Evolutionary conservation across 2,797 vertebrate species (phyloP), one percentile per base, ranked within the genome.

Genomic region (Clangula hyemalis): DNA sequence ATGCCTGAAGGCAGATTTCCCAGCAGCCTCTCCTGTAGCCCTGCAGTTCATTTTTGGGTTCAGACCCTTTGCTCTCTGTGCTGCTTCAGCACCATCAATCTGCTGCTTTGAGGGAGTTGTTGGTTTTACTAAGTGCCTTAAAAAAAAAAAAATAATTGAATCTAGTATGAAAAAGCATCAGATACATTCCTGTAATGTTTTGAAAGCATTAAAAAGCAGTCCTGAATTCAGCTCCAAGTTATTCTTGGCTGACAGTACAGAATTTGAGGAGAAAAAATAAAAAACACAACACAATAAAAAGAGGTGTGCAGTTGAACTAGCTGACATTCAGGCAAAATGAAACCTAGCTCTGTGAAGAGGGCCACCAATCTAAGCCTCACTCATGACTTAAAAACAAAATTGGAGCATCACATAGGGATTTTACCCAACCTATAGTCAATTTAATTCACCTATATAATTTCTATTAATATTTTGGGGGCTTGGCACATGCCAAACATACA

Each of bases 121-220:
- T 87, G 9, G 36, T 54, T 93, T 93, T 77, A 82, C 27, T 65
- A 81, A 85, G 38, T 51, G 76, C 34, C 28, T 79, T 62, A 4
- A 60, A 73, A 45, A 72, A 45, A 78, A 70, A 90, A 60, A 17
- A 24, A 16, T 13, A 58, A 69, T 2, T 38, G 15, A 80, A 70
- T 65, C 58, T 88, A 73, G 34, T 53, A 81, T 72, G 57, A 73
- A 84, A 91, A 93, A 81, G 41, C 49, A 93, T 86, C 76, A 86
- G 70, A 88, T 66, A 53, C 73, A 85, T 94, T 93, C 87, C 74
- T 64, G 30, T n/a, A 68, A 64, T 73, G 43, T 91, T 96, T 86
- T 90, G 62, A 90, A 90, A 94, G 81, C 47, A 85, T 66, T 90
- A 85, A 82, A 85, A 73, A 82, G 71, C 78, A 85, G 75, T 28